Base-by-base conservation (phyloP, 1,140 invertebrate species). In the Drosophila funebris region DNA sequence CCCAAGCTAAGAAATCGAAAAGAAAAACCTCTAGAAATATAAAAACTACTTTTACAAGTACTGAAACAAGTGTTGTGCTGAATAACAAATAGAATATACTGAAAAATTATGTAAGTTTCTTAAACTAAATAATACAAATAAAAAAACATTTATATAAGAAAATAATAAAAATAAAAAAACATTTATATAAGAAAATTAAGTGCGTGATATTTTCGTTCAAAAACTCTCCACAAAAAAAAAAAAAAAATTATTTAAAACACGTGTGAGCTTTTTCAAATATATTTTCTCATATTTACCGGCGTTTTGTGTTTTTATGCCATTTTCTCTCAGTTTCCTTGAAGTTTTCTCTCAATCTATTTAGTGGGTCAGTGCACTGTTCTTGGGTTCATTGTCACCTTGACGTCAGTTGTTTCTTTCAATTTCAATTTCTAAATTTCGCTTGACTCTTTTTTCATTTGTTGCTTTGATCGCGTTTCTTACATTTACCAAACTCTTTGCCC, bases 331-430 rank as follows among this genome's bases (percentile, higher is more conserved):
- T 53, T 53, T 43, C 16, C 8, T 14, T 36, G 16, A 13, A 24
- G 2, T 14, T 54, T 50, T 44, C 29, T 48, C 58, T 46, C 20
- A 5, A 33, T 36, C 18, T n/a, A n/a, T 48, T 78, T 73, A 75
- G 70, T 82, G 74, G 82, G 82, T 85, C 82, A 85, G 74, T 85
- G 82, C 83, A 87, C 82, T 82, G 41, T 61, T 61, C 67, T 33
- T 37, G 77, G 43, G 82, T 87, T 87, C 82, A 85, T 85, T 88
- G 78, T 82, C 82, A 73, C 48, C 58, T 60, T 37, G 52, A 56
- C 56, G 44, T 43, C 62, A 48, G 31, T 33, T 36, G 24, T 22
- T 18, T 11, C 29, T 24, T 20, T 46, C 43, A 43, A 20, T 27
- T 27, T 27, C n/a, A 29, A 31, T 68, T 33, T 24, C 29, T 58